Evolutionary conservation across 2,888 invertebrate genomes (phyloP).

Genomic region (Acleris holmiana): DNA sequence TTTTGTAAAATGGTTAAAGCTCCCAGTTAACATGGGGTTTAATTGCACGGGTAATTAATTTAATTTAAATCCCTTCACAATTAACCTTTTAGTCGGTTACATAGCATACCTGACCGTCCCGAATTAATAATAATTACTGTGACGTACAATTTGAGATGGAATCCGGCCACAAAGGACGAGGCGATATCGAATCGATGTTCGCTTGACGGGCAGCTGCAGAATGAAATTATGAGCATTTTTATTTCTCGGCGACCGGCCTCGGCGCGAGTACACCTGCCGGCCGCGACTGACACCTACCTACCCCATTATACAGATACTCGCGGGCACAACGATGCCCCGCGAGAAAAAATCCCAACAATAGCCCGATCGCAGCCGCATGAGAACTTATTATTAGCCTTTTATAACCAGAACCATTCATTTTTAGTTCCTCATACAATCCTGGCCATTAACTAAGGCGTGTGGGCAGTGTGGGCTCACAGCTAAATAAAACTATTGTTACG

Average conservation of each 20-base stretch:
- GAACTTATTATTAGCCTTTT: slow-evolving; percentile 82
- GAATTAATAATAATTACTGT: slow-evolving; percentile 47
- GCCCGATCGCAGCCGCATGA: slow-evolving; percentile 76
- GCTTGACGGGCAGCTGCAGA: slow-evolving; percentile 81
- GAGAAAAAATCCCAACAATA: slow-evolving; percentile 74
- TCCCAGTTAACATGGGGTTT: slow-evolving; percentile 12
- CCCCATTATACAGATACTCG: slow-evolving; percentile 69
- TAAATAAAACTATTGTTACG: slow-evolving; percentile 83
- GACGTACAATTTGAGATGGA: slow-evolving; percentile 69
- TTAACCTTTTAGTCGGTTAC: slow-evolving; percentile 29
- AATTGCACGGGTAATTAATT: slow-evolving; percentile 29
- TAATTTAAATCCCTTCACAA: slow-evolving; percentile 30
- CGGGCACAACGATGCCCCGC: slow-evolving; percentile 59
- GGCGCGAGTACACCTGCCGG: slow-evolving; percentile 71
- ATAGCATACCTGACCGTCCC: slow-evolving; percentile 27
- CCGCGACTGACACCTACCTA: slow-evolving; percentile 82
- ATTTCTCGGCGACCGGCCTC: slow-evolving; percentile 59
- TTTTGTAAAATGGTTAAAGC: slow-evolving; percentile 5
- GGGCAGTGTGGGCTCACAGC: slow-evolving; percentile 79
- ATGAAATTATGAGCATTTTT: slow-evolving; percentile 81
- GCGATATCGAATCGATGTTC: slow-evolving; percentile 69
- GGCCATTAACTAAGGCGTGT: slow-evolving; percentile 81
- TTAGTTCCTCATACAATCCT: slow-evolving; percentile 82
- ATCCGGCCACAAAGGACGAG: slow-evolving; percentile 71
- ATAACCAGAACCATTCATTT: slow-evolving; percentile 76